A percentile compares a stretch with the other conserved stretches of the same genome.
Conservation (phyloP, 2,113 vertebrate species). For the Rutilus rutilus region DNA sequence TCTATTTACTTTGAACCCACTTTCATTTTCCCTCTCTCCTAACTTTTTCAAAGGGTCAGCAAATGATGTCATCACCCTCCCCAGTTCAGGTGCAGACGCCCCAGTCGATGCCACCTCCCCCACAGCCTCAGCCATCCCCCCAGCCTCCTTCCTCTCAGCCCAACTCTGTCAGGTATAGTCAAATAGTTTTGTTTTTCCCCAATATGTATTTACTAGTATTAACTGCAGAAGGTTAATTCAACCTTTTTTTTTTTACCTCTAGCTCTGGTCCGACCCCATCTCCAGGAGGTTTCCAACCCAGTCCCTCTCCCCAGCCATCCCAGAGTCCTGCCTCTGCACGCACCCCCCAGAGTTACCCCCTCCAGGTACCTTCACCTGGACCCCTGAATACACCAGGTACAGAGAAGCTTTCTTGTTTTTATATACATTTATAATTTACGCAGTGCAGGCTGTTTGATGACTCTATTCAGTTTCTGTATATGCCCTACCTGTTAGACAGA, state of each 20-base stretch:
- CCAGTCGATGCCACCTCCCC: conserved; percentile 91
- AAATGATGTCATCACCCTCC: conserved; percentile 88
- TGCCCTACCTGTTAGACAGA: too few relatives aligned
- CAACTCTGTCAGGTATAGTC: conserved; percentile 88
- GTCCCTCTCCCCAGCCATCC: conserved; percentile 94
- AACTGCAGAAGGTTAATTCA: not conserved
- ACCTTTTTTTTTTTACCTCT: conserved; percentile 45
- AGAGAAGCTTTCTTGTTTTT: not conserved
- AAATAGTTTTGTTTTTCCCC: not conserved
- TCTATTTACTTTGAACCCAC: not conserved
- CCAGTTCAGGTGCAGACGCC: conserved; percentile 89
- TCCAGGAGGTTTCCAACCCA: conserved; percentile 95
- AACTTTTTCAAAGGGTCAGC: conserved; percentile 79
- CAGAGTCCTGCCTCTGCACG: conserved; percentile 90
- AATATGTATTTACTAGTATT: not conserved
- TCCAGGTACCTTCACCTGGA: conserved; percentile 88
- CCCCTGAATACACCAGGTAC: conserved; percentile 95
- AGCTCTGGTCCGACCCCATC: conserved; percentile 95
- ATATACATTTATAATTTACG: too few relatives aligned
- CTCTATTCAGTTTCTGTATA: too few relatives aligned
- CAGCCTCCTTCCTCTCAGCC: conserved; percentile 91
- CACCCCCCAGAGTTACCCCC: conserved; percentile 91
- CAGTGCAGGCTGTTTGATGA: too few relatives aligned
- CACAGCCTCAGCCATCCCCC: conserved; percentile 88
- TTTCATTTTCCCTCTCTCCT: conserved; percentile 27